Percentiles rank a stretch among this genome's conserved stretches.
These are phyloP conservation scores for Seriola rivoliana DNA, from an alignment of 2,113 vertebrate species.

Conservation along the genomic window DNA sequence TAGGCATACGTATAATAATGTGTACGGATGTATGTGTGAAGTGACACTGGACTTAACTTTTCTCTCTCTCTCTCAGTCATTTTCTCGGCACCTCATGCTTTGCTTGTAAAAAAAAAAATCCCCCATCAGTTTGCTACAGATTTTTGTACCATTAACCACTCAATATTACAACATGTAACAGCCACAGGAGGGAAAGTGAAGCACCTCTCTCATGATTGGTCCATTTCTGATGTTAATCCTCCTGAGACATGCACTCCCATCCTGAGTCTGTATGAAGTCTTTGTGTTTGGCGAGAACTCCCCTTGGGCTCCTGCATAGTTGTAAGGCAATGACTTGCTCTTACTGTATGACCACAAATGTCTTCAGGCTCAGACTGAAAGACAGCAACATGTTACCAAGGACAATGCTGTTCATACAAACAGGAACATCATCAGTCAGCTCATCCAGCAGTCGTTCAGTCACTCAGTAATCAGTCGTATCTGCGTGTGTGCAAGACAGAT, in stretches of 20 bases:
- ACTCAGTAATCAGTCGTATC: not conserved
- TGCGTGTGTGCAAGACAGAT: not conserved
- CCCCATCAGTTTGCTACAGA: not conserved
- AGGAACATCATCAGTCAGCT: not conserved
- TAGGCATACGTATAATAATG: not conserved
- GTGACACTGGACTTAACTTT: not conserved
- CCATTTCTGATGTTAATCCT: conserved; percentile 47
- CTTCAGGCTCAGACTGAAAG: not conserved
- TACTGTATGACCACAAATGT: conserved; percentile 29
- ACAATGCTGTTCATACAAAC: conserved; percentile 1
- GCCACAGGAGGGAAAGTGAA: conserved; percentile 17
- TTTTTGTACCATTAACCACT: not conserved
- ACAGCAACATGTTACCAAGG: not conserved
- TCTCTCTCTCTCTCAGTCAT: not conserved
- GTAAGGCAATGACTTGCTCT: conserved; percentile 41
- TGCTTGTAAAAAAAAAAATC: not conserved
- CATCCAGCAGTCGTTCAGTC: not conserved
- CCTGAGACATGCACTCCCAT: conserved; percentile 49
- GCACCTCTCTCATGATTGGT: conserved; percentile 43
- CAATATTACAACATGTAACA: conserved; percentile 29
- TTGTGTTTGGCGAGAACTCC: conserved; percentile 50
- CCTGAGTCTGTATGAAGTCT: conserved; percentile 56
- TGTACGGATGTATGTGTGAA: not conserved
- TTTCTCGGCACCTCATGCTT: not conserved
- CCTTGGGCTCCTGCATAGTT: conserved; percentile 30